phyloP scores from a whole-genome alignment of 1,140 invertebrate genomes.

The Oryzaephilus surinamensis region DNA sequence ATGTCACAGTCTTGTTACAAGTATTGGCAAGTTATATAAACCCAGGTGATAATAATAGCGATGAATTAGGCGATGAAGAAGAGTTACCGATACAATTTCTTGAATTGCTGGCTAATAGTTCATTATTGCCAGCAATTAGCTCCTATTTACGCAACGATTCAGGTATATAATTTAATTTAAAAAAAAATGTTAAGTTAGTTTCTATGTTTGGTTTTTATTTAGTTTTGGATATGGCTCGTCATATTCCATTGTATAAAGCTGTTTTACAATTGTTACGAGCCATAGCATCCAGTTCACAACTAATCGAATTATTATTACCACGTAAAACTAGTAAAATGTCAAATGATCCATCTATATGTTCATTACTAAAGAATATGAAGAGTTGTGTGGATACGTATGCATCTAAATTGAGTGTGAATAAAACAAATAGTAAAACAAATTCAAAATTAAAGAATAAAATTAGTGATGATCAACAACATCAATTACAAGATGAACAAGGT shows the following conservation, averaged over 20 bases:
- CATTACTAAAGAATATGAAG: constrained; percentile 76
- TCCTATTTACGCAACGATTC: constrained; percentile 92
- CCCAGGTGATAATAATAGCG: constrained; percentile 41
- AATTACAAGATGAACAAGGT: constrained; percentile 66
- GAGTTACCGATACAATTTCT: constrained; percentile 58
- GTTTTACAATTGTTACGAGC: constrained; percentile 72
- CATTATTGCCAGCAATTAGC: constrained; percentile 75
- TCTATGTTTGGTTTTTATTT: constrained; percentile 19
- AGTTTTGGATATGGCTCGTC: constrained; percentile 88
- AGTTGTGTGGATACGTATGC: constrained; percentile 85
- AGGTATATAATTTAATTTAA: constrained; percentile 36
- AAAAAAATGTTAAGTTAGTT: constrained; percentile 4
- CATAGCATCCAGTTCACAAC: constrained; percentile 55
- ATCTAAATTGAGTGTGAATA: constrained; percentile 42
- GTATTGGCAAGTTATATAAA: constrained; percentile 81
- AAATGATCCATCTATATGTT: constrained; percentile 45
- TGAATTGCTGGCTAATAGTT: constrained; percentile 68
- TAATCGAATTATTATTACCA: constrained; percentile 58
- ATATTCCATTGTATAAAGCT: constrained; percentile 82
- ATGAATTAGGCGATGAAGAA: constrained; percentile 37
- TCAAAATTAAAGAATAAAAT: constrained; percentile 34
- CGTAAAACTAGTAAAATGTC: constrained; percentile 36
- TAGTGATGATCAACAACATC: too few species aligned
- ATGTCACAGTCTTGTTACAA: constrained; percentile 70
- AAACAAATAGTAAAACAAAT: constrained; percentile 18